phyloP scores from a whole-genome alignment of 2,113 vertebrate genomes.

The Melanocharis versteri region DNA sequence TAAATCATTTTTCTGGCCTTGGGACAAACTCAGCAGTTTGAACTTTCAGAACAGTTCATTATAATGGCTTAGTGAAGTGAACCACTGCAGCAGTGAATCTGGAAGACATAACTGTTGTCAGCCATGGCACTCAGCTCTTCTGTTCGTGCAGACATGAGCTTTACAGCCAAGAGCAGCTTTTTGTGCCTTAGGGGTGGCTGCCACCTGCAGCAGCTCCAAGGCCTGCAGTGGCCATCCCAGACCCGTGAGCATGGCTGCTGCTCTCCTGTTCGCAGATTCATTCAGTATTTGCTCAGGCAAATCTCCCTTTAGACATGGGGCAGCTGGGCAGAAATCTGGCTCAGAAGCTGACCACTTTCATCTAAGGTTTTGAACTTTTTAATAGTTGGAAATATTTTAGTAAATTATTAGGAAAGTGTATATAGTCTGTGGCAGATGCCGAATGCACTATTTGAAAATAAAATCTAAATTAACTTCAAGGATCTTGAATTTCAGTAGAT shows the following conservation, averaged over 20 bases:
- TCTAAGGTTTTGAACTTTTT: not conserved
- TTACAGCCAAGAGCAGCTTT: not conserved
- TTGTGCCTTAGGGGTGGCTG: not conserved
- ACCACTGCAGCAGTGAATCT: not conserved
- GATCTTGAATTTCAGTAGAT: not conserved
- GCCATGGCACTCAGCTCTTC: not conserved
- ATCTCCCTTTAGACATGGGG: not conserved
- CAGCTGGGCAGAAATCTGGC: not conserved
- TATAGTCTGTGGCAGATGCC: not conserved
- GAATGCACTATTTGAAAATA: not conserved
- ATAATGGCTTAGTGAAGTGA: not conserved
- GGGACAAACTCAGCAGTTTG: not conserved
- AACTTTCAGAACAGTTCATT: not conserved
- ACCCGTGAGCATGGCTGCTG: fast-evolving
- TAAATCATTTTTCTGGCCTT: not conserved
- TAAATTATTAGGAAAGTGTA: not conserved
- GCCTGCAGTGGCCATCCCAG: fast-evolving
- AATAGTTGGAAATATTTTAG: not conserved
- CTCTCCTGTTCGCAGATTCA: not conserved
- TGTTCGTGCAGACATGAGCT: not conserved
- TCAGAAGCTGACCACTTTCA: not conserved
- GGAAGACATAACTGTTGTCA: not conserved
- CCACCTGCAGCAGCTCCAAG: not conserved
- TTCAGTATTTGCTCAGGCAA: not conserved
- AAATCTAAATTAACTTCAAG: not conserved